phyloP scores from a whole-genome alignment of 2,113 vertebrate species.

The Paracanthobrama guichenoti region DNA sequence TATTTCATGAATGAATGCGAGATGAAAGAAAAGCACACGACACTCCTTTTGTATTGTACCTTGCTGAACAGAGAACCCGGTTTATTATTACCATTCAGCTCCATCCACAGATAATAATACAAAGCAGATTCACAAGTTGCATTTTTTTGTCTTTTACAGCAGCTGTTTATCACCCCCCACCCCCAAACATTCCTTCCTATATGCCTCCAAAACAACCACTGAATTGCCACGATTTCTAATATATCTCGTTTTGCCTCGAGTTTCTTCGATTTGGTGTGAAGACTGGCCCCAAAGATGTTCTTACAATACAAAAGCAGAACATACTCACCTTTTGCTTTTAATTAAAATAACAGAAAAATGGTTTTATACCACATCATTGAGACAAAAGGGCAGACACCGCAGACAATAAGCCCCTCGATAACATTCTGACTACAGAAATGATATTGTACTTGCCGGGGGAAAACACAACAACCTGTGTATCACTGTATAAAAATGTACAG shows the following conservation, averaged over 20 bases:
- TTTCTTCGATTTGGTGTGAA: slow-evolving; percentile 69
- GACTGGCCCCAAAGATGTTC: slow-evolving; percentile 64
- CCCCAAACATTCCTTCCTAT: slow-evolving; percentile 45
- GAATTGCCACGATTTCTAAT: slow-evolving; percentile 64
- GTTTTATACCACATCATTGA: slow-evolving; percentile 61
- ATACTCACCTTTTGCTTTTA: slow-evolving; percentile 55
- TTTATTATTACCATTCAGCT: slow-evolving; percentile 83
- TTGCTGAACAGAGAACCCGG: slow-evolving; percentile 78
- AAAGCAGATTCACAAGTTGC: slow-evolving; percentile 81
- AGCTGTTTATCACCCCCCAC: slow-evolving; percentile 70
- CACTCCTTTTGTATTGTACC: slow-evolving; percentile 56
- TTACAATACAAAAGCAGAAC: slow-evolving; percentile 63
- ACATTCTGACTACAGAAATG: slow-evolving; percentile 67
- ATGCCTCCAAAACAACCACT: slow-evolving; percentile 45
- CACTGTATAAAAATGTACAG: slow-evolving; percentile 99
- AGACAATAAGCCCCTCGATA: slow-evolving; percentile 59
- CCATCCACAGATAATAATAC: slow-evolving; percentile 81
- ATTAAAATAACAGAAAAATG: slow-evolving; percentile 60
- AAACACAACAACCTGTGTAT: slow-evolving; percentile 73
- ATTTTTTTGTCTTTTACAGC: slow-evolving; percentile 74
- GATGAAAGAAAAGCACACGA: slow-evolving; percentile 1
- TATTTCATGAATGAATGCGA: neutral
- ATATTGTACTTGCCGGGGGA: slow-evolving; percentile 67
- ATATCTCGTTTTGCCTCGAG: slow-evolving; percentile 18
- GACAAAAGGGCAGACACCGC: slow-evolving; percentile 65